These are phyloP conservation scores for Gnathonemus echidnorhynchus DNA, from an alignment of 2,113 vertebrate species.

Conservation along the genomic window DNA sequence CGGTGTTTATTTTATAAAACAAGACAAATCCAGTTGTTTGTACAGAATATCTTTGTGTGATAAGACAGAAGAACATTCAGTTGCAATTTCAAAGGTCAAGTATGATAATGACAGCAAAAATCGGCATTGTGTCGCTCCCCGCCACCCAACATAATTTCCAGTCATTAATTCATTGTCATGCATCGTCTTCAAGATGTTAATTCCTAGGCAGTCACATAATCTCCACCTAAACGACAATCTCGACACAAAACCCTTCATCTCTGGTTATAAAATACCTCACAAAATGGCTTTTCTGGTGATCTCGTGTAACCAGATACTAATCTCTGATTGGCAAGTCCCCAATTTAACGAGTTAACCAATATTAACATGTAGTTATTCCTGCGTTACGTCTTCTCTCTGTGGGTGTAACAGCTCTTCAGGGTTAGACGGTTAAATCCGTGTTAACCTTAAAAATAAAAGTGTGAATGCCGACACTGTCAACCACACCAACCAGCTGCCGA, in stretches of 20 bases:
- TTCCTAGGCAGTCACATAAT: not conserved
- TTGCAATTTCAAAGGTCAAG: not conserved
- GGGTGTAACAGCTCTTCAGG: not conserved
- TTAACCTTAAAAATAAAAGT: not conserved
- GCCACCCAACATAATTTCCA: not conserved
- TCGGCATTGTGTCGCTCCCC: not conserved
- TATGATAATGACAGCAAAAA: not conserved
- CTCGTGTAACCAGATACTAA: not conserved
- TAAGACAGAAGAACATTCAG: not conserved
- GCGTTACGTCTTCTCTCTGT: not conserved
- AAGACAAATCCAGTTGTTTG: not conserved
- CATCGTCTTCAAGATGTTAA: not conserved
- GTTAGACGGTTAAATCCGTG: not conserved
- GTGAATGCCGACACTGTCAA: not conserved
- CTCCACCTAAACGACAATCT: not conserved
- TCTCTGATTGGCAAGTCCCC: not conserved
- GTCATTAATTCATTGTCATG: not conserved
- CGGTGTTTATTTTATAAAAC: not conserved
- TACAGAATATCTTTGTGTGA: not conserved
- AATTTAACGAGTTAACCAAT: not conserved
- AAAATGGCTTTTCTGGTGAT: not conserved
- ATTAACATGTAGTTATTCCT: not conserved
- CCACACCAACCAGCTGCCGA: not conserved
- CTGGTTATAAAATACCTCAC: not conserved
- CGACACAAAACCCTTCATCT: not conserved